A percentile compares a stretch with the other conserved stretches of the same genome.
Conservation (phyloP, 2,113 vertebrate species). For the Sinocyclocheilus rhinocerous region DNA sequence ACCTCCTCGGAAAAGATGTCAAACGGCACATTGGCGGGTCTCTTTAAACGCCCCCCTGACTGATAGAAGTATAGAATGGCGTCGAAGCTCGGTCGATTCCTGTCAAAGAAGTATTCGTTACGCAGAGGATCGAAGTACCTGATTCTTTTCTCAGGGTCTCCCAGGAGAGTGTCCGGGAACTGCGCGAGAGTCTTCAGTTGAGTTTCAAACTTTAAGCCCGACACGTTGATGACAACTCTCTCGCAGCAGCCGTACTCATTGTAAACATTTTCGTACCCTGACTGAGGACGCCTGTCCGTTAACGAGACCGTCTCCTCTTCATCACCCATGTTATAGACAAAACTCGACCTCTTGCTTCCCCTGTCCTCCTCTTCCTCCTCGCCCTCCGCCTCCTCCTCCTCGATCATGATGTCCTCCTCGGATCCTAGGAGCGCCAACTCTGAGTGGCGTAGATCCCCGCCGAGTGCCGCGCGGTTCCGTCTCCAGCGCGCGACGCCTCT, state of each 20-base stretch:
- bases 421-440: slow-evolving; percentile 94
- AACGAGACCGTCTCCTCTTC: slow-evolving; percentile 85
- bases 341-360: slow-evolving; percentile 77
- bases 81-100: slow-evolving; percentile 96
- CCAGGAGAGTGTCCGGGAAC: slow-evolving; percentile 93
- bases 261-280: slow-evolving; percentile 86
- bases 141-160: slow-evolving; percentile 90
- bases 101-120: slow-evolving; percentile 98
- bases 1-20: slow-evolving; percentile 98
- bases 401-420: slow-evolving; percentile 91
- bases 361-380: slow-evolving; percentile 78
- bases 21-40: slow-evolving; percentile 93
- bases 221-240: slow-evolving; percentile 96
- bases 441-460: slow-evolving; percentile 85
- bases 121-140: slow-evolving; percentile 96
- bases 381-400: slow-evolving; percentile 82
- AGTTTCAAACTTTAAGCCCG: slow-evolving; percentile 94
- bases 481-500: slow-evolving; percentile 76
- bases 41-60: slow-evolving; percentile 92
- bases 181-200: slow-evolving; percentile 93
- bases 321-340: slow-evolving; percentile 82
- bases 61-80: slow-evolving; percentile 98
- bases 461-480: slow-evolving; percentile 72
- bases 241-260: slow-evolving; percentile 92
- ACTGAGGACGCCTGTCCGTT: slow-evolving; percentile 82